These are phyloP conservation scores for Eonycteris spelaea DNA, from an alignment of 2,113 vertebrate genomes.

Conservation along the genomic window DNA sequence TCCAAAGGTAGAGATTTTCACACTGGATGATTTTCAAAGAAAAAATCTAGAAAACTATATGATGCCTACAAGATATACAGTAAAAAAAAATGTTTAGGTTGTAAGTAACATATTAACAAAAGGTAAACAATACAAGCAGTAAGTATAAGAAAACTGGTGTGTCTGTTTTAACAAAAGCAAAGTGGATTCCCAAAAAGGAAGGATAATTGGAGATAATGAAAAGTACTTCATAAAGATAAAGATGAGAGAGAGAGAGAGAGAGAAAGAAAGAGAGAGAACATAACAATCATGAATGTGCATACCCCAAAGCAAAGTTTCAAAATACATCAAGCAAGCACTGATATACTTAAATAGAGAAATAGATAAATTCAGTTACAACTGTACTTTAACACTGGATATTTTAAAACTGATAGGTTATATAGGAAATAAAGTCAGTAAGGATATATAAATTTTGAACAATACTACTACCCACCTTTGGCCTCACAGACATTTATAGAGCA, in stretches of 20 bases:
- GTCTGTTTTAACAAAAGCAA: background rate
- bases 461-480: background rate
- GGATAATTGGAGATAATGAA: background rate
- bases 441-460: background rate
- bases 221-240: background rate
- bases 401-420: background rate
- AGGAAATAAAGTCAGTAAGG: background rate
- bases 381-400: background rate
- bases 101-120: background rate
- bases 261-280: background rate
- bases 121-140: background rate
- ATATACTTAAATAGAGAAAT: background rate
- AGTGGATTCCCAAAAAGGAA: background rate
- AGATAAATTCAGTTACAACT: background rate
- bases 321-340: background rate
- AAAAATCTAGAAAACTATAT: background rate
- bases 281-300: background rate
- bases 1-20: background rate
- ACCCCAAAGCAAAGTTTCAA: background rate
- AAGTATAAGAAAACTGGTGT: background rate
- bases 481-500: background rate
- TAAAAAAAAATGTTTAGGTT: background rate
- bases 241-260: background rate
- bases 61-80: background rate
- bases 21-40: background rate